Base-by-base conservation (phyloP, 2,888 invertebrate species). In the Caenorhabditis doughertyi region DNA sequence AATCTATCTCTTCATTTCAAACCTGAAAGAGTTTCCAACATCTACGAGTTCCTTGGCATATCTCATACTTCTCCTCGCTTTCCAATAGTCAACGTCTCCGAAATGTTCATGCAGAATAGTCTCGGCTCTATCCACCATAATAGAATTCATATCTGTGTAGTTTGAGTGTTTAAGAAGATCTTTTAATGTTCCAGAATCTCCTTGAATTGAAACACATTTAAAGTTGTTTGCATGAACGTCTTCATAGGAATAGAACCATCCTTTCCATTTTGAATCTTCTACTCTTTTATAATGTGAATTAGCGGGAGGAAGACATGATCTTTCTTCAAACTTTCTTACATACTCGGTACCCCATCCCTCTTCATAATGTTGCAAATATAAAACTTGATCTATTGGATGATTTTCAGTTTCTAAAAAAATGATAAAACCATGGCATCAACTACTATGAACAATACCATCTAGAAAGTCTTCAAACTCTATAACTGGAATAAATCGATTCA, bases 101-200 rank as follows among this genome's bases (percentile, higher is more conserved):
- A 96, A 98, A n/a, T 93, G 93, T 89, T 96, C 95, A 92, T 97
- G 97, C 25, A 97, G 92, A 1, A 96, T 94, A 76, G 96, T 95
- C 93, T 97, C 97, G 16, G 95, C 96, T 32, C 92, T 89, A 72
- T 92, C 92, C 21, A 93, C 81, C 88, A 92, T 89, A 4, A 95
- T 92, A 39, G 93, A 80, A 27, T 29, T 68, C 53, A 42, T 62
- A 23, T 29, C 29, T 8, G 77, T 62, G 35, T 44, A 68, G 25
- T 77, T 77, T 7, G 77, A 35, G 18, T 60, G 60, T 8, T 39
- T 47, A 5, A 77, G 53, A 44, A 90, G 84, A 23, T 84, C 74
- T 23, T 71, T 84, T 23, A 91, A 71, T 8, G 88, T 90, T 32
- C 42, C 79, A 5, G 89, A 88, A 56, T 91, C 89, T 18, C 91